A percentile compares a stretch with the other conserved stretches of the same genome.
These are phyloP conservation scores for Brachionichthys hirsutus DNA, from an alignment of 2,113 vertebrate species.

Conservation along the genomic window DNA sequence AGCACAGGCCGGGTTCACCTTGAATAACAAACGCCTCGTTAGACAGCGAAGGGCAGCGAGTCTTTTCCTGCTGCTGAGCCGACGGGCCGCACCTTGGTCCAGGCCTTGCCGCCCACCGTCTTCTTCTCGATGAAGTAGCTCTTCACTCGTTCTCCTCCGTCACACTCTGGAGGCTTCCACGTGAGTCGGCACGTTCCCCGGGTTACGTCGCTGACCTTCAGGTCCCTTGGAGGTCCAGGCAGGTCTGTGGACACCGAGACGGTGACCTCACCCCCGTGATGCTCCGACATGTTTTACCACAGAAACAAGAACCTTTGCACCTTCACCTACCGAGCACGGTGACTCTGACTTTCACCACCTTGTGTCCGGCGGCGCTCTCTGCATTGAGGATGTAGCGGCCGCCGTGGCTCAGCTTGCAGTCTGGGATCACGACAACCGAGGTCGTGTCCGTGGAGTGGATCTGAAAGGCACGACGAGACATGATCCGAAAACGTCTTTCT, in stretches of 20 bases:
- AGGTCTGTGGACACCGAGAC: conserved; percentile 76
- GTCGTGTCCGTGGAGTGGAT: conserved; percentile 85
- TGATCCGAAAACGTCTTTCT: too few species aligned
- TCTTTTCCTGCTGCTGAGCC: background rate
- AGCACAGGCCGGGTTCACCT: conserved; percentile 84
- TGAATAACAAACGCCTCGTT: background rate
- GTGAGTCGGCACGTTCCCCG: conserved; percentile 90
- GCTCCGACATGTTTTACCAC: background rate
- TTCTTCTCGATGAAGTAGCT: conserved; percentile 96
- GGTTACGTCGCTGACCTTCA: conserved; percentile 94
- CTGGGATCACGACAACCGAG: conserved; percentile 84
- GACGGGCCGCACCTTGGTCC: conserved; percentile 85
- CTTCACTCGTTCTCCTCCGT: conserved; percentile 94
- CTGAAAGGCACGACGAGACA: conserved; percentile 60
- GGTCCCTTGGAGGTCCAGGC: conserved; percentile 89
- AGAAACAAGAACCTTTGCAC: background rate
- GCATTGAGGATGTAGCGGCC: conserved; percentile 93
- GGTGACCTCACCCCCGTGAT: background rate
- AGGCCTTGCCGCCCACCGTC: conserved; percentile 90
- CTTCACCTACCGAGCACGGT: conserved; percentile 86
- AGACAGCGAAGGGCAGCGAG: too few species aligned
- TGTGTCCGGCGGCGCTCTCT: conserved; percentile 93
- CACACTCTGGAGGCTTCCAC: conserved; percentile 93
- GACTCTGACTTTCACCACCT: conserved; percentile 87
- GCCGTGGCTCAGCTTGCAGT: conserved; percentile 85